Evolutionary conservation across 2,797 vertebrate species (phyloP), one percentile per base, ranked within the genome.

Genomic region (Dermochelys coriacea): DNA sequence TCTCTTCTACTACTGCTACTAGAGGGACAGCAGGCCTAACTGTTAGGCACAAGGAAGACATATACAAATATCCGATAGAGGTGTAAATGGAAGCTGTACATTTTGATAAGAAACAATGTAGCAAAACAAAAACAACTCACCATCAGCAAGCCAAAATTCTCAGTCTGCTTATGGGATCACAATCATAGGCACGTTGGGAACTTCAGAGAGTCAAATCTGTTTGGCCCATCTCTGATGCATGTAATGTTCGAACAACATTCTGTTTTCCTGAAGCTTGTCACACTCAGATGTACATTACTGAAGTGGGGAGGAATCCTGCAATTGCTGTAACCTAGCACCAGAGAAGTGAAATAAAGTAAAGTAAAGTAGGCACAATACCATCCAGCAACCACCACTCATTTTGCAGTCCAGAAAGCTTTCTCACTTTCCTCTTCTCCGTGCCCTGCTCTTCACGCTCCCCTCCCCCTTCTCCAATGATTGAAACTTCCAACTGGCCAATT

Each of bases 341-440:
- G 4, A 1, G 0, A 2, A 19, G 16, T 55, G 29, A 45, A 23
- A 52, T 82, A 55, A 47, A 37, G 4, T 11, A 29, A 45, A 23
- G 52, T 82, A 55, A 47, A 37, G 4, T 11, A 29, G 11, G 27
- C 27, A 51, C 77, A 27, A 0, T 0, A 0, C 51, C 68, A 91
- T 1, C 68, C 41, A 75, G 41, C 41, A 49, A 71, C 41, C 68
- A 31, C 64, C 9, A 1, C 5, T 25, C 6, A 0, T 7, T 34
- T 2, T 0, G 0, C 7, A 5, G 0, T 0, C 0, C 29, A 50
- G 9, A 21, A 47, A 55, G 0, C 83, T 31, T 19, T 19, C 6
- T 14, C 59, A 8, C 1, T 11, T 0, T 0, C 27, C 4, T 25
- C 0, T 55, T 34, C 10, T 5, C 1, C 23, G 14, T 45, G 77